Conservation (phyloP, 1,140 invertebrate species). For the Rhopalosiphum padi region DNA sequence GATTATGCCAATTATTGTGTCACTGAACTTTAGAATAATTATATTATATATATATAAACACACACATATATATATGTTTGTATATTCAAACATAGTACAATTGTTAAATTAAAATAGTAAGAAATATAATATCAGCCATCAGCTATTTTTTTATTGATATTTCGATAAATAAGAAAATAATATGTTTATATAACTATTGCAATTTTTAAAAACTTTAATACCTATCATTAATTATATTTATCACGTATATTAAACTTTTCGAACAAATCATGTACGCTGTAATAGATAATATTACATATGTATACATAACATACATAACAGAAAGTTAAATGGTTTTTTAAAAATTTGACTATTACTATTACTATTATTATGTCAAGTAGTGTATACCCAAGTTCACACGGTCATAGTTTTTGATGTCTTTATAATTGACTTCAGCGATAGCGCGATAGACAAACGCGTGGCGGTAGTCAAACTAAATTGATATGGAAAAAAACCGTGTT, state of each 20-base stretch:
- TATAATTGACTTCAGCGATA: neutral
- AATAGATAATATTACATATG: neutral
- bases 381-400: neutral
- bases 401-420: slow-evolving; percentile 20
- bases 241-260: neutral
- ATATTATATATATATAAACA: too few species aligned
- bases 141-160: neutral
- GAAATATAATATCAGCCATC: neutral
- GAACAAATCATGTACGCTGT: neutral
- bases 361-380: too few species aligned
- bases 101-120: neutral
- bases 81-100: neutral
- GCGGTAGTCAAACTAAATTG: neutral
- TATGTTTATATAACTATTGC: neutral
- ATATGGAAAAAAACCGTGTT: neutral
- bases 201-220: neutral
- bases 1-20: slow-evolving; percentile 2
- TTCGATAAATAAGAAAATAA: neutral
- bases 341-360: neutral
- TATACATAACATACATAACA: neutral
- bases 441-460: neutral
- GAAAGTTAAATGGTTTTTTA: neutral
- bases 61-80: too few species aligned
- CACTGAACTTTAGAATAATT: neutral
- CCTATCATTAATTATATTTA: neutral